Conservation (phyloP, 2,113 vertebrate genomes). For the Eonycteris spelaea region DNA sequence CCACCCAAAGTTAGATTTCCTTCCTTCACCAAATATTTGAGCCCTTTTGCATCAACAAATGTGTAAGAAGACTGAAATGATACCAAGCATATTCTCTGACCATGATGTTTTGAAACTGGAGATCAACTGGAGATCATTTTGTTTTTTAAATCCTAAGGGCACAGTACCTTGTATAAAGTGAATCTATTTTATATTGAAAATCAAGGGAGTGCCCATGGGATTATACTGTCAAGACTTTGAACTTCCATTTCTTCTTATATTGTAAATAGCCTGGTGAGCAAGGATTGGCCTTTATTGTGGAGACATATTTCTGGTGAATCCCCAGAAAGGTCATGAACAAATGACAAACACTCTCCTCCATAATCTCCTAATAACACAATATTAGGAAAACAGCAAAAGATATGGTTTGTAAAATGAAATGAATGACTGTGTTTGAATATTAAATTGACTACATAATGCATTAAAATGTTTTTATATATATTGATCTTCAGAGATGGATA, state of each 20-base stretch:
- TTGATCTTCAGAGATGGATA: background rate
- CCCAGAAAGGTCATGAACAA: constrained; percentile 47
- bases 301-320: background rate
- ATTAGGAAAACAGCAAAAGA: constrained; percentile 13
- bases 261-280: background rate
- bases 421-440: constrained; percentile 34
- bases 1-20: too few relatives aligned
- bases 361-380: constrained; percentile 39
- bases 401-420: background rate
- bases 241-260: background rate
- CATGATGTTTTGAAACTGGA: too few relatives aligned
- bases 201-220: background rate
- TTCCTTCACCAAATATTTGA: too few relatives aligned
- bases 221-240: background rate
- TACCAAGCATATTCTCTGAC: too few relatives aligned
- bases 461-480: constrained; percentile 42
- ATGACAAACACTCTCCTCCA: constrained; percentile 24
- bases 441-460: constrained; percentile 26
- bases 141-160: background rate
- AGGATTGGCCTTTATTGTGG: background rate
- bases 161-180: background rate
- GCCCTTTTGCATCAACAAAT: too few relatives aligned
- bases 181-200: background rate
- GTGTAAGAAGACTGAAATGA: too few relatives aligned
- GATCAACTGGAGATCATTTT: background rate